Base-by-base conservation (phyloP, 2,888 invertebrate genomes). In the Augiades crinisus region DNA sequence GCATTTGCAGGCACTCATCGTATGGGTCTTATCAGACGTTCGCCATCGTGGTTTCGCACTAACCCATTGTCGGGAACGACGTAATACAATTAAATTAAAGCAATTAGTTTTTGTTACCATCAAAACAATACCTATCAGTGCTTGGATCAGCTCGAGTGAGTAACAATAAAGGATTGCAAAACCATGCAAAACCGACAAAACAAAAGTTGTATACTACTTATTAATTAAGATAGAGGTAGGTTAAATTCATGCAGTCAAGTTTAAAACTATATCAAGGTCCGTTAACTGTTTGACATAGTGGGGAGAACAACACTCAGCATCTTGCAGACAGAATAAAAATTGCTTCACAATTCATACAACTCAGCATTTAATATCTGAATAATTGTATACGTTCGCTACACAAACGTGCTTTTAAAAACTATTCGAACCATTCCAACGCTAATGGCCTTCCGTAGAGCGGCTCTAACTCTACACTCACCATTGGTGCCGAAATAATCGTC, bases 401-500 rank as follows among this genome's bases (percentile, higher is more conserved):
- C 58, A 62, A 64, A 62, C 60, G 56, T 67, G 67, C 61, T 62
- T 57, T 64, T n/a, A n/a, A n/a, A n/a, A n/a, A n/a, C n/a, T n/a
- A n/a, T n/a, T 62, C 63, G 62, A 60, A 64, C 61, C 63, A 63
- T 63, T 63, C 57, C 57, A 55, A 62, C 57, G 55, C 60, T 55
- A 58, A 67, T 62, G 63, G 65, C 57, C 55, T 51, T 43, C 45
- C 19, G 47, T 55, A 53, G 59, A 37, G 21, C 34, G 53, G 51
- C 61, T 58, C 55, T 51, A 44, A 46, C 45, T 41, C 43, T 16
- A 54, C 75, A 91, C 88, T 91, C 89, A 92, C 92, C 92, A 76
- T 91, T 92, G 81, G 92, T 90, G 72, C 90, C 90, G 70, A 92
- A 86, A 81, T 91, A 92, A 78, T 93, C 93, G 72, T 93, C 93